These are phyloP conservation scores for Littorina saxatilis DNA, from an alignment of 1,140 invertebrate genomes.

Conservation along the genomic window DNA sequence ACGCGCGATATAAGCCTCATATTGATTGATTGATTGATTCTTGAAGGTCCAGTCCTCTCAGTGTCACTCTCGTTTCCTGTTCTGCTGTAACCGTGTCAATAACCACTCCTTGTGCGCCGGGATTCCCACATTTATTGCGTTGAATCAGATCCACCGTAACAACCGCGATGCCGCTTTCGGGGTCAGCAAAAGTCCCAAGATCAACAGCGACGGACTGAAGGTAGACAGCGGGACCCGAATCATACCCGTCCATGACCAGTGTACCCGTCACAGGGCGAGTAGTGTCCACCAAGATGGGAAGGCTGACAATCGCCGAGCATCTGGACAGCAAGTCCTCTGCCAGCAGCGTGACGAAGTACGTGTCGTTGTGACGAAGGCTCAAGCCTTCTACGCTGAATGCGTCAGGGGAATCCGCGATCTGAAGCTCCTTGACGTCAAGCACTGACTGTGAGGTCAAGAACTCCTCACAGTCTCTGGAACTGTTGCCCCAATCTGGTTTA, in stretches of 20 bases:
- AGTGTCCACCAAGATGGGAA: neutral
- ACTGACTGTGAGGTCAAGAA: neutral
- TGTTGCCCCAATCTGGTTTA: neutral
- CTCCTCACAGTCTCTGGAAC: neutral
- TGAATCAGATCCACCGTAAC: constrained; percentile 24
- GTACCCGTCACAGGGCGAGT: neutral
- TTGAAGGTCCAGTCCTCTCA: neutral
- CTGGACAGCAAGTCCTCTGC: constrained; percentile 11
- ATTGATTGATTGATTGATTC: too few relatives aligned
- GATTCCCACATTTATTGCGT: neutral
- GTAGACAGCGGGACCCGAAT: neutral
- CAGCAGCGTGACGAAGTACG: constrained; percentile 23
- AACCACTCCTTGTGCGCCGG: neutral
- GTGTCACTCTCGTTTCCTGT: neutral
- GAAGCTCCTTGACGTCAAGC: neutral
- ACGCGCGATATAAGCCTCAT: too few relatives aligned
- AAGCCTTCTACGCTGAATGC: neutral
- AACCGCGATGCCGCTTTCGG: constrained; percentile 41
- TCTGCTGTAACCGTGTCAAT: neutral
- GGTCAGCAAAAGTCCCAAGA: constrained; percentile 15
- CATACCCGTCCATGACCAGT: neutral
- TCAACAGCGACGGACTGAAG: neutral
- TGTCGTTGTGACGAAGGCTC: neutral
- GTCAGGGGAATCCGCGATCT: neutral
- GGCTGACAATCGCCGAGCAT: constrained; percentile 20